phyloP scores from a whole-genome alignment of 1,140 invertebrate species.

The Teleopsis dalmanni region DNA sequence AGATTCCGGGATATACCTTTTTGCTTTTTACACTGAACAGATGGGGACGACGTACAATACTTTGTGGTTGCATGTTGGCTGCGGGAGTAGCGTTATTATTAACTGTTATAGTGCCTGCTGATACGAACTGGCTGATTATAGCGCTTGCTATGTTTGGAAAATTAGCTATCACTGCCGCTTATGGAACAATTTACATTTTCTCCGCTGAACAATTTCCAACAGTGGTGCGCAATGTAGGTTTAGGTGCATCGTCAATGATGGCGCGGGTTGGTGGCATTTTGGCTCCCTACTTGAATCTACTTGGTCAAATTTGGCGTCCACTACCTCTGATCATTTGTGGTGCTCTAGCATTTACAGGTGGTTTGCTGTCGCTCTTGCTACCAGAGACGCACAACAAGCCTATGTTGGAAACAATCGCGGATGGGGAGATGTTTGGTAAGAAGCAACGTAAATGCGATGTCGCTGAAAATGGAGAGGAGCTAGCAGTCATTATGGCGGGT shows the following conservation, averaged over 20 bases:
- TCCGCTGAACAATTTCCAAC: slow-evolving; percentile 80
- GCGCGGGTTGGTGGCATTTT: slow-evolving; percentile 70
- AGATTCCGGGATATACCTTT: slow-evolving; percentile 66
- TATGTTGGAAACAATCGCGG: slow-evolving; percentile 66
- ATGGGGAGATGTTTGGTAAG: slow-evolving; percentile 62
- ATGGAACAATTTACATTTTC: slow-evolving; percentile 72
- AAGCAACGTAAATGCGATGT: slow-evolving; percentile 7
- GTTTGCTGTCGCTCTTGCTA: slow-evolving; percentile 58
- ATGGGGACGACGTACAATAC: slow-evolving; percentile 61
- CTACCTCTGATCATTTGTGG: slow-evolving; percentile 71
- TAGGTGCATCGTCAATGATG: slow-evolving; percentile 69
- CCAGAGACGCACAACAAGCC: slow-evolving; percentile 70
- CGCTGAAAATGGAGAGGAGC: slow-evolving; percentile 8
- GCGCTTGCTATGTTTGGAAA: slow-evolving; percentile 75
- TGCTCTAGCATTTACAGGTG: slow-evolving; percentile 55
- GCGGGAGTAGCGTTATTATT: slow-evolving; percentile 57
- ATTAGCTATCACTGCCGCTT: slow-evolving; percentile 72
- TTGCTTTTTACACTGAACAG: slow-evolving; percentile 63
- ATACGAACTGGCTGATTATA: slow-evolving; percentile 55
- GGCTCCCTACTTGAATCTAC: slow-evolving; percentile 63
- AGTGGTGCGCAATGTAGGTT: slow-evolving; percentile 67
- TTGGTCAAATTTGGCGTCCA: slow-evolving; percentile 60
- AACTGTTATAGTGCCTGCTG: slow-evolving; percentile 53
- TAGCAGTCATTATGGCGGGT: slow-evolving; percentile 15
- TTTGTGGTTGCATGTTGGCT: slow-evolving; percentile 63